Percentiles rank a stretch among this genome's conserved stretches.
Conservation (phyloP, 1,140 invertebrate genomes). For the Mactra quadrangularis region DNA sequence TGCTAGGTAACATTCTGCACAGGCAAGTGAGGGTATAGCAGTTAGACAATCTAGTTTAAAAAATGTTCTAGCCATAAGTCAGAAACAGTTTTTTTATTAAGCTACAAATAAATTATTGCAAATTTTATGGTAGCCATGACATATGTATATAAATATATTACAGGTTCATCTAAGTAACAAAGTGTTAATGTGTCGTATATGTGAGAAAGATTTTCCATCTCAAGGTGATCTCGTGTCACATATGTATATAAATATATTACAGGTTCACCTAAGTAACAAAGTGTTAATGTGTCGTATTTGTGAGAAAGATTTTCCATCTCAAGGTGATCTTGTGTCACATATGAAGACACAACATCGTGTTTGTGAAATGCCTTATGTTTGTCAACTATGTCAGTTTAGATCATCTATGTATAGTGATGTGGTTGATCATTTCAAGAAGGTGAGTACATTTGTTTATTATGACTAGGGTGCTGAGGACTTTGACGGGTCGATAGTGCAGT, state of each 20-base stretch:
- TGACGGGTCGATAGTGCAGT: too few species aligned
- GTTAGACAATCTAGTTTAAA: too few species aligned
- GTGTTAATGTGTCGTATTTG: constrained; percentile 82
- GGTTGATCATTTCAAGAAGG: constrained; percentile 83
- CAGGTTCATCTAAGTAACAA: constrained; percentile 82
- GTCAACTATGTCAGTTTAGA: constrained; percentile 80
- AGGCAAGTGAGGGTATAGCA: too few species aligned
- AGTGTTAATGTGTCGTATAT: constrained; percentile 81
- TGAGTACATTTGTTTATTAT: constrained; percentile 28
- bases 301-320: constrained; percentile 80
- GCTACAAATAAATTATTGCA: too few species aligned
- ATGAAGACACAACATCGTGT: constrained; percentile 78
- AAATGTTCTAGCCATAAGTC: too few species aligned
- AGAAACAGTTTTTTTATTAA: too few species aligned
- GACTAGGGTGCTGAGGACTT: too few species aligned
- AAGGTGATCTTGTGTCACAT: constrained; percentile 70
- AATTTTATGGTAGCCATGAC: too few species aligned
- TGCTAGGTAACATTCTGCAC: too few species aligned
- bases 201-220: constrained; percentile 81
- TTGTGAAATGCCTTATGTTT: constrained; percentile 82
- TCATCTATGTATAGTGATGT: constrained; percentile 82
- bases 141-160: too few species aligned
- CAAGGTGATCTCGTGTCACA: constrained; percentile 70
- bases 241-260: too few species aligned
- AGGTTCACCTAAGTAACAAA: constrained; percentile 82